Evolutionary conservation across 1,140 invertebrate species (phyloP).

Genomic region (Hyposmocoma kahamanoa): DNA sequence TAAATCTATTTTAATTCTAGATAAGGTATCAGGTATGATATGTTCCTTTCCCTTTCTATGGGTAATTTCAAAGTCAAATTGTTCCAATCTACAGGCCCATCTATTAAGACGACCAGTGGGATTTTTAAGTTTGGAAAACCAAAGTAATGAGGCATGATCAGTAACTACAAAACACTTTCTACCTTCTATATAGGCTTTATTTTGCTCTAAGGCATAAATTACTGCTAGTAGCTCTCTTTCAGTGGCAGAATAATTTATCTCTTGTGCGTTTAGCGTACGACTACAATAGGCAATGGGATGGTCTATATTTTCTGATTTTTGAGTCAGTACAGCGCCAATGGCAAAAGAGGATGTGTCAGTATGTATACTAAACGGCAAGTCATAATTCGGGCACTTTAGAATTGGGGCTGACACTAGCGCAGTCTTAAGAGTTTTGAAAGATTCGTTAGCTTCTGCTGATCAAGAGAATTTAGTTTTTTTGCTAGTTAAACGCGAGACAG

Average conservation of each 20-base stretch:
- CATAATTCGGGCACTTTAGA: not conserved
- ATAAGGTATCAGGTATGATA: slow-evolving; percentile 41
- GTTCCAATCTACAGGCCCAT: slow-evolving; percentile 51
- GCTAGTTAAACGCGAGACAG: slow-evolving; percentile 45
- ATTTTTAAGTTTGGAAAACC: slow-evolving; percentile 59
- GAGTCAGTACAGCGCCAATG: slow-evolving; percentile 1
- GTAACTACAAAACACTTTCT: slow-evolving; percentile 14
- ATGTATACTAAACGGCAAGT: not conserved
- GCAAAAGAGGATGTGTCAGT: not conserved
- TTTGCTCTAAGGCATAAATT: not conserved
- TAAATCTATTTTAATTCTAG: too few species aligned
- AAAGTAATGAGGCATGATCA: slow-evolving; percentile 30
- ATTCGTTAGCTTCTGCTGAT: slow-evolving; percentile 13
- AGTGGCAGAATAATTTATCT: slow-evolving; percentile 2
- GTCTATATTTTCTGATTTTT: not conserved
- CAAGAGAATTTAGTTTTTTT: slow-evolving; percentile 27
- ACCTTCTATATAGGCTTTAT: not conserved
- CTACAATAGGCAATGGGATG: slow-evolving; percentile 6
- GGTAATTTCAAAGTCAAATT: slow-evolving; percentile 42
- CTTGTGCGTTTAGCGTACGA: not conserved
- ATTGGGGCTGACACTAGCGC: not conserved
- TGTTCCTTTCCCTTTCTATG: slow-evolving; percentile 42
- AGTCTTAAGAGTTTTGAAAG: not conserved
- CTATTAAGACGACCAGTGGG: slow-evolving; percentile 52
- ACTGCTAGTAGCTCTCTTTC: not conserved